Evolutionary conservation across 2,113 vertebrate genomes (phyloP).

Genomic region (Antennarius striatus): DNA sequence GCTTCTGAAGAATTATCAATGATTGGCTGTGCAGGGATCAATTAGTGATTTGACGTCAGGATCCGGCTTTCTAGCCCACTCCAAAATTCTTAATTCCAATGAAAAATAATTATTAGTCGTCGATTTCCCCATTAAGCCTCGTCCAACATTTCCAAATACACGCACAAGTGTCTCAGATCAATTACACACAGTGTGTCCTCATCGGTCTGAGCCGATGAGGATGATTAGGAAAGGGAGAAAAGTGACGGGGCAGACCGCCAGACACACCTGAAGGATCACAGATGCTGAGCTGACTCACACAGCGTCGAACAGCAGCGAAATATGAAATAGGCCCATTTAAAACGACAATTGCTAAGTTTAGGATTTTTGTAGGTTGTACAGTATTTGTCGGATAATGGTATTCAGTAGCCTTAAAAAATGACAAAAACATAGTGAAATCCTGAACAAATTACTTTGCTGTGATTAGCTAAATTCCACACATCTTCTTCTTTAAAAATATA

Average conservation of each 20-base stretch:
- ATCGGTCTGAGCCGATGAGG: background rate
- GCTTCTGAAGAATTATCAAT: constrained; percentile 44
- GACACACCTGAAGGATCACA: constrained; percentile 23
- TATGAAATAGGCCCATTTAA: background rate
- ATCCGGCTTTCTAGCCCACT: constrained; percentile 15
- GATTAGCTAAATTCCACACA: too few relatives aligned
- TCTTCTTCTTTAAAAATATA: too few relatives aligned
- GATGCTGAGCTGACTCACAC: background rate
- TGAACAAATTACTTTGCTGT: too few relatives aligned
- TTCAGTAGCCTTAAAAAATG: too few relatives aligned
- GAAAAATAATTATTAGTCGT: background rate
- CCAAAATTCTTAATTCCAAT: constrained; percentile 17
- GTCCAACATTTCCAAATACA: background rate
- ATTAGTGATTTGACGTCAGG: constrained; percentile 42
- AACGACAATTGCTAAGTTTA: background rate
- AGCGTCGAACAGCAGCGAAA: background rate
- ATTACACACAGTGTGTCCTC: background rate
- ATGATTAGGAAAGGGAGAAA: background rate
- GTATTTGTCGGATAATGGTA: too few relatives aligned
- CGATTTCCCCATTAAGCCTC: background rate
- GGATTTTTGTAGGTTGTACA: too few relatives aligned
- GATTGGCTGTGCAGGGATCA: constrained; percentile 55
- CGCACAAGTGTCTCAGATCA: background rate
- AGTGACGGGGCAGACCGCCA: background rate
- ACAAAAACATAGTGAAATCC: too few relatives aligned